Evolutionary conservation across 2,888 invertebrate genomes (phyloP).

Genomic region (Tiliacea citrago): DNA sequence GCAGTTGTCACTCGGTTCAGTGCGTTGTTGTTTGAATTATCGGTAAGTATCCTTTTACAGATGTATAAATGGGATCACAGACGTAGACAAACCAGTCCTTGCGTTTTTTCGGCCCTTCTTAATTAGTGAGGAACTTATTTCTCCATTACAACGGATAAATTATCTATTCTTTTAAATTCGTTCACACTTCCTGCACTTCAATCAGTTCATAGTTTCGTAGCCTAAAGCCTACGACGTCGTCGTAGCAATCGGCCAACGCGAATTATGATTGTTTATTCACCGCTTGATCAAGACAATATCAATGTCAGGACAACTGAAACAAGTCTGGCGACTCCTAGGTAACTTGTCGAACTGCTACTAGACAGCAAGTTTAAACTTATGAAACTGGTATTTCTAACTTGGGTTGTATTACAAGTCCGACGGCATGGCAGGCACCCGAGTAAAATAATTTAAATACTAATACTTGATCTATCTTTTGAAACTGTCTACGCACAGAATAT

Average conservation of each 20-base stretch:
- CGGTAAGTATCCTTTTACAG: not conserved
- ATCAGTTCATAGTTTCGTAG: not conserved
- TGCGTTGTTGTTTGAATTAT: not conserved
- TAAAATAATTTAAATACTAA: not conserved
- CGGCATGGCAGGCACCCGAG: not conserved
- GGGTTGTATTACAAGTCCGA: not conserved
- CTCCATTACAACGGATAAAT: not conserved
- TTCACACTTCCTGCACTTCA: too few species aligned
- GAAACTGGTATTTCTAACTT: not conserved
- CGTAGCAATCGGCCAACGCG: not conserved
- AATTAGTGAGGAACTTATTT: not conserved
- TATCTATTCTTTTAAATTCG: not conserved
- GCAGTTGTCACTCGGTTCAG: not conserved
- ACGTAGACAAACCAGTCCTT: not conserved
- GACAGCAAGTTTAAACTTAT: constrained; percentile 2
- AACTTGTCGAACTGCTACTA: not conserved
- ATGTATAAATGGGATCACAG: not conserved
- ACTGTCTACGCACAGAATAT: not conserved
- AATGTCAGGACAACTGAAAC: not conserved
- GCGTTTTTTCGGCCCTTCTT: not conserved
- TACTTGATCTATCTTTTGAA: not conserved
- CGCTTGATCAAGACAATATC: not conserved
- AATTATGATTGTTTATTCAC: not conserved
- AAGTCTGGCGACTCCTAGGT: not conserved
- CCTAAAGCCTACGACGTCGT: not conserved